Conservation (phyloP, 2,797 vertebrate genomes). For the Loriculus beryllinus region DNA sequence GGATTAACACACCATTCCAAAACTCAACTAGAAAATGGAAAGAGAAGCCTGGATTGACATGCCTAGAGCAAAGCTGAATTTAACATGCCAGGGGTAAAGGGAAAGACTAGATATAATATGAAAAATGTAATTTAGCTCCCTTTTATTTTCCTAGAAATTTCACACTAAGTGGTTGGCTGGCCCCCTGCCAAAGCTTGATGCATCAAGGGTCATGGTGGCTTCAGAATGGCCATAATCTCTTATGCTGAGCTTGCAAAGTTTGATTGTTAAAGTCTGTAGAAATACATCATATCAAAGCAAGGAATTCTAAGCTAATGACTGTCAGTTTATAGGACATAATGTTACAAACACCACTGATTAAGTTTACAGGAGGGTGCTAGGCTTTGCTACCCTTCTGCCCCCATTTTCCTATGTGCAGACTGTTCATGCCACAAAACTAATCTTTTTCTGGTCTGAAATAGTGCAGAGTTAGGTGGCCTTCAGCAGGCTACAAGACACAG, state of each 20-base stretch:
- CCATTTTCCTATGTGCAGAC: neutral
- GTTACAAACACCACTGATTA: neutral
- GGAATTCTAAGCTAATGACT: neutral
- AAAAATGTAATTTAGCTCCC: slow-evolving; percentile 24
- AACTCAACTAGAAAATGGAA: slow-evolving; percentile 4
- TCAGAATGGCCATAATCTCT: neutral
- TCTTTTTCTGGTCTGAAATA: neutral
- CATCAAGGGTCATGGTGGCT: slow-evolving; percentile 17
- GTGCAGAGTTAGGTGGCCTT: neutral
- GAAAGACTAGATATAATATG: neutral
- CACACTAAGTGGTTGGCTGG: slow-evolving; percentile 69
- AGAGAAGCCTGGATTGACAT: neutral
- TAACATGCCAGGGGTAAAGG: neutral
- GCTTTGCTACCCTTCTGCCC: neutral
- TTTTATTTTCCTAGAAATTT: slow-evolving; percentile 2
- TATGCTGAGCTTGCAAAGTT: slow-evolving; percentile 17
- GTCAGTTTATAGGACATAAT: neutral
- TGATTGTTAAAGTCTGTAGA: neutral
- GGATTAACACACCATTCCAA: slow-evolving; percentile 26
- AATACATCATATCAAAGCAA: neutral
- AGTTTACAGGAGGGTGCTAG: neutral
- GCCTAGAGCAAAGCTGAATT: neutral
- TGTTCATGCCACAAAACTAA: neutral
- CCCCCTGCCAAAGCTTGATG: slow-evolving; percentile 60
- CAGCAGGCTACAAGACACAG: neutral